Percentiles rank a stretch among this genome's conserved stretches.
phyloP scores from a whole-genome alignment of 2,888 invertebrate species.

The Phaedon cochleariae region DNA sequence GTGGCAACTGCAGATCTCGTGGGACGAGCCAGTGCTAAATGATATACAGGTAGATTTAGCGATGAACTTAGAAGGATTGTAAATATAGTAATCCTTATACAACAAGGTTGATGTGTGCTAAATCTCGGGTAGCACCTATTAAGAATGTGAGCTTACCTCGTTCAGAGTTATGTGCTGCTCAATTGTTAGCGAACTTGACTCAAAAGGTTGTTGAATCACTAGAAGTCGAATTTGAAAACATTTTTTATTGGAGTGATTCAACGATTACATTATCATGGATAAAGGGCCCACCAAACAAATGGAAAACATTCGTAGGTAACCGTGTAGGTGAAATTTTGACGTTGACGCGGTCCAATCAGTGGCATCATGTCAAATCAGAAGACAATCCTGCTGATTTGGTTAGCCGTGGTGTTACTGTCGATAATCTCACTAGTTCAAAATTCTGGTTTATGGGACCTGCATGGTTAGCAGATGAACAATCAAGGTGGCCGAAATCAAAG shows the following conservation, averaged over 20 bases:
- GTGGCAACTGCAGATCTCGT: constrained; percentile 11
- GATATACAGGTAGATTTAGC: constrained; percentile 6
- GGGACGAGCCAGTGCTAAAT: constrained; percentile 16
- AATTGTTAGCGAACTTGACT: constrained; percentile 12
- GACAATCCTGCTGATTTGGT: no score
- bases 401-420: constrained; percentile 1
- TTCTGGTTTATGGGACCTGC: background rate
- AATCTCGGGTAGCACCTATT: constrained; percentile 27
- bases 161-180: constrained; percentile 21
- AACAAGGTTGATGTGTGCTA: constrained; percentile 24
- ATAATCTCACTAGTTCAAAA: constrained; percentile 15
- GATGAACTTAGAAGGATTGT: background rate
- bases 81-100: constrained; percentile 1
- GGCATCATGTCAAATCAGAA: no score
- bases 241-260: constrained; percentile 24
- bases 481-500: no score
- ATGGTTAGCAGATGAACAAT: no score
- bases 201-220: constrained; percentile 1
- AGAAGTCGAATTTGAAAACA: constrained; percentile 1
- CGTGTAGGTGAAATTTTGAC: constrained; percentile 10
- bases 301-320: constrained; percentile 26
- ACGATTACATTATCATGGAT: constrained; percentile 20
- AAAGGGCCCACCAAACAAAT: background rate
- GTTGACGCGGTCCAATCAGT: constrained; percentile 4
- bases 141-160: constrained; percentile 23